Evolutionary conservation across 92 coral and sea anemone genomes (phyloP), one percentile per base, ranked within the genome.

Genomic region (Siderastrea radians): DNA sequence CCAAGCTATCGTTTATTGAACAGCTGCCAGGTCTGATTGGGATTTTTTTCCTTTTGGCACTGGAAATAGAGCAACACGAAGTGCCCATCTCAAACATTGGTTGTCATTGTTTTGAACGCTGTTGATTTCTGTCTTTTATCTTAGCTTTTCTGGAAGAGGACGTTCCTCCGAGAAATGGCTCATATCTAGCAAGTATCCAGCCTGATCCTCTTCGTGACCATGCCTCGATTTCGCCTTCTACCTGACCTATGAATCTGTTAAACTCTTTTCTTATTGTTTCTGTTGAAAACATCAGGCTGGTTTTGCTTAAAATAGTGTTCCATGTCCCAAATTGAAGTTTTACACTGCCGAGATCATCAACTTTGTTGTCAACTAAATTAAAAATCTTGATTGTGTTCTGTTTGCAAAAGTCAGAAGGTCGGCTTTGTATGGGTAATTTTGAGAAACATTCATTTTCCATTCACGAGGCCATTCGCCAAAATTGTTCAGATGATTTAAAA

Each of bases 131-230:
- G 63, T 61, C 61, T 80, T 64, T 3, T 80, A 63, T 53, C 10
- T 8, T 13, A 80, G 48, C 53, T 48, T 49, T 46, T 6, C 12
- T 14, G 72, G 84, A 13, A 80, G 84, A 10, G 72, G 84, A 12
- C 5, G 7, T 16, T 63, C 38, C 43, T 45, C 16, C 16, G 38
- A 26, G 38, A 26, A 26, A 16, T 1, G 3, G 71, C 75, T 7
- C 60, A 3, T 48, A 62, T 43, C n/a, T 12, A 10, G 19, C 75
- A 14, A 80, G 15, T 1, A 45, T 61, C 84, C 62, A 80, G 11
- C 61, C 62, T 5, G 84, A 80, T 63, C 84, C 60, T 12, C 58
- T 62, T 7, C 46, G 10, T 0, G 60, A 38, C 74, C 75, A 65
- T 14, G 65, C 5, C 58, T 65, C 75, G 60, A 65, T 63, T 49